Evolutionary conservation across 2,113 vertebrate species (phyloP).

Genomic region (Actenoides hombroni): DNA sequence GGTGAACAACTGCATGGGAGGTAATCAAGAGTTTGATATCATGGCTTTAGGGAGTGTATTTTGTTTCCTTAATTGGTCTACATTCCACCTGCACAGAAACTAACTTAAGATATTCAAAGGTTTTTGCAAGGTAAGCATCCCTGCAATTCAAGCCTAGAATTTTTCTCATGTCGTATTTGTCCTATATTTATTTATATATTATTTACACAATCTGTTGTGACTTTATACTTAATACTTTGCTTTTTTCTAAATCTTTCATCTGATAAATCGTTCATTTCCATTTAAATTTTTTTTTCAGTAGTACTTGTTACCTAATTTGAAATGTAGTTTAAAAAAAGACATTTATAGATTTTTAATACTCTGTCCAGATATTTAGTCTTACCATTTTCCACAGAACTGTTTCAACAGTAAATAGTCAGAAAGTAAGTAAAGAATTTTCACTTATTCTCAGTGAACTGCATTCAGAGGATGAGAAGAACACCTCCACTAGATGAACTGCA

Average conservation of each 20-base stretch:
- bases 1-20: background rate
- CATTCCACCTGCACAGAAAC: background rate
- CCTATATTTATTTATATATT: background rate
- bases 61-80: slow-evolving; percentile 12
- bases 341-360: background rate
- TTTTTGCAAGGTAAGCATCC: slow-evolving; percentile 35
- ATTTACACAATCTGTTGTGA: background rate
- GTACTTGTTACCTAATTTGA: background rate
- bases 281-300: background rate
- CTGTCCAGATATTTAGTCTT: background rate
- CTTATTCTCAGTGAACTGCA: slow-evolving; percentile 87
- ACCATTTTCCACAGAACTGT: background rate
- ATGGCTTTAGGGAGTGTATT: slow-evolving; percentile 3
- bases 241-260: background rate
- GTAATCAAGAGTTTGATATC: background rate
- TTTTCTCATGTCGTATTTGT: background rate
- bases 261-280: background rate
- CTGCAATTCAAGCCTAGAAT: background rate
- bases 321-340: background rate
- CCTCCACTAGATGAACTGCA: slow-evolving; percentile 95
- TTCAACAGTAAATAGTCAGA: background rate
- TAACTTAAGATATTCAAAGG: background rate
- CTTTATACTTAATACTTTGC: background rate
- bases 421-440: slow-evolving; percentile 59
- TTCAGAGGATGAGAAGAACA: slow-evolving; percentile 95